A percentile compares a stretch with the other conserved stretches of the same genome.
phyloP scores from a whole-genome alignment of 2,113 vertebrate species.

The Spea multiplicata region DNA sequence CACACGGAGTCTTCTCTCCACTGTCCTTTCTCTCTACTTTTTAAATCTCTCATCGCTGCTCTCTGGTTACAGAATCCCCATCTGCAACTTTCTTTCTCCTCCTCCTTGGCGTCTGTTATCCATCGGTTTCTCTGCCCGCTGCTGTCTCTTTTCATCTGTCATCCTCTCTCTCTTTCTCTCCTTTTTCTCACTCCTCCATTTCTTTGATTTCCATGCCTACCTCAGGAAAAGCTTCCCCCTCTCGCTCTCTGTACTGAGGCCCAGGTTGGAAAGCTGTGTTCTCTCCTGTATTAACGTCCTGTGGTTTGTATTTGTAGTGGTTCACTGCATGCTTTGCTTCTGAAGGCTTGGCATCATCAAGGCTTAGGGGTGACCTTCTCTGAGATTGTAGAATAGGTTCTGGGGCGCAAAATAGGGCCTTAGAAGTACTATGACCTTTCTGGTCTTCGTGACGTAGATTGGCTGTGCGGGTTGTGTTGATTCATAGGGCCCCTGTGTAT shows the following conservation, averaged over 20 bases:
- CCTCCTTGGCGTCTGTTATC: not conserved
- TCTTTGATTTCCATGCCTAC: constrained; percentile 71
- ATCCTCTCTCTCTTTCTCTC: not conserved
- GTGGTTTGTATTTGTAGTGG: constrained; percentile 62
- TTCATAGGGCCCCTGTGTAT: not conserved
- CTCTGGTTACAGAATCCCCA: not conserved
- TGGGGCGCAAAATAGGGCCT: no score
- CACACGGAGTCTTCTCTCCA: not conserved
- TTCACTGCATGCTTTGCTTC: constrained; percentile 61
- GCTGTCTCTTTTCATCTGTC: not conserved
- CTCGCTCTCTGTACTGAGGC: constrained; percentile 87
- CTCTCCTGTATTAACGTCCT: constrained; percentile 65
- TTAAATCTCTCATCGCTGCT: no score
- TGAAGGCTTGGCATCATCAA: not conserved
- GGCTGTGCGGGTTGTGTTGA: not conserved
- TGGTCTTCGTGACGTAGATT: no score
- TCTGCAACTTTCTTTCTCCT: not conserved
- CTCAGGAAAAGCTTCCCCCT: constrained; percentile 86
- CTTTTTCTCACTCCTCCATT: constrained; percentile 57
- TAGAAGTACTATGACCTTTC: no score
- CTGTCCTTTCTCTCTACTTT: no score
- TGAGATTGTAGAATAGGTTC: no score
- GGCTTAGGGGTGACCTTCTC: no score
- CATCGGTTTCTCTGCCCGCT: not conserved
- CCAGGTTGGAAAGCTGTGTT: constrained; percentile 78